phyloP scores from a whole-genome alignment of 2,888 invertebrate species.

The Temnothorax unifasciatus region DNA sequence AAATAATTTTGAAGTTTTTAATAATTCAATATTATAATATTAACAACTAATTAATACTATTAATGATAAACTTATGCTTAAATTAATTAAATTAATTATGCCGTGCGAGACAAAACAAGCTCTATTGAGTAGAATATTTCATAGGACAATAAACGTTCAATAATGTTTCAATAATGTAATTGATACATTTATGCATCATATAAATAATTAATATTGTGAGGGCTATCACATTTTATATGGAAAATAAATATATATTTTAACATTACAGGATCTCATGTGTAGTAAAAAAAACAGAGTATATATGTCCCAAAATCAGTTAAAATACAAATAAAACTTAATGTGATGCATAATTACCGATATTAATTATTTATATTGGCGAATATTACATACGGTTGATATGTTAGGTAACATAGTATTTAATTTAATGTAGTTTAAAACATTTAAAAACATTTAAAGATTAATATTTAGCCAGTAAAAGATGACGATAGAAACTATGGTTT shows the following conservation, averaged over 20 bases:
- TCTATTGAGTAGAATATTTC: conserved; percentile 16
- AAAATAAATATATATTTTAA: conserved; percentile 3
- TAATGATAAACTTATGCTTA: background rate
- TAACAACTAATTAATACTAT: conserved; percentile 1
- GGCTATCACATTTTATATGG: background rate
- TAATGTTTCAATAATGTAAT: conserved; percentile 2
- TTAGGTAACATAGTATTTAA: background rate
- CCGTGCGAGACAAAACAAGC: background rate
- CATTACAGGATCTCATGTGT: background rate
- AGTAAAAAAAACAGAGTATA: background rate
- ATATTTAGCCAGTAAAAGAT: background rate
- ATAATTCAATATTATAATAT: background rate
- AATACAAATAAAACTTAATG: background rate
- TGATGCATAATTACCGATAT: background rate
- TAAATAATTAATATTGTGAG: background rate
- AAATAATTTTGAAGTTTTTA: background rate
- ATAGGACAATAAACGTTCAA: background rate
- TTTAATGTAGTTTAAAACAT: background rate
- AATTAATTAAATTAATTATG: conserved; percentile 17
- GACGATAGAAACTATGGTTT: background rate
- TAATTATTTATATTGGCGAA: background rate
- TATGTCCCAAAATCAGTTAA: too few species aligned
- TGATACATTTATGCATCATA: background rate
- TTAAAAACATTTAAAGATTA: background rate
- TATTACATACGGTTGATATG: background rate